Percentiles rank a stretch among this genome's conserved stretches.
These are phyloP conservation scores for Peromyscus eremicus DNA, from an alignment of 2,797 vertebrate species.

Conservation along the genomic window DNA sequence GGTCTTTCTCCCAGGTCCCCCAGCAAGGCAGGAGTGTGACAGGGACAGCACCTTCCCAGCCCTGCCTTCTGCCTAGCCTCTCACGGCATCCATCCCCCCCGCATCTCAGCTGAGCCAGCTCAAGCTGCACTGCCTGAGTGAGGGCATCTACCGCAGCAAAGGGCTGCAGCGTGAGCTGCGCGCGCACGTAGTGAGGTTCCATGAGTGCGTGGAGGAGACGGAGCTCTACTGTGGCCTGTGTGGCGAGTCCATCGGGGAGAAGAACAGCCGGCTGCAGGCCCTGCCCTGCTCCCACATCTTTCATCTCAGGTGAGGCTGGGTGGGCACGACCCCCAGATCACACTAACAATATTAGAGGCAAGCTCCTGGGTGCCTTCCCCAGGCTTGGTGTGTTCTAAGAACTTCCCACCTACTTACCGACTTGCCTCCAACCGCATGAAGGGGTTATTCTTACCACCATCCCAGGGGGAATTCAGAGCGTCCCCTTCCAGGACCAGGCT, in stretches of 20 bases:
- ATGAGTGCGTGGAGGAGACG: constrained; percentile 98
- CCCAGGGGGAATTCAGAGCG: constrained; percentile 9
- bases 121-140: constrained; percentile 96
- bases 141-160: constrained; percentile 93
- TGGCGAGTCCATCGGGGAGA: constrained; percentile 98
- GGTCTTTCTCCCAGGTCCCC: not conserved
- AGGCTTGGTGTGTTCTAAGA: not conserved
- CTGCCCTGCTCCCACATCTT: constrained; percentile 99
- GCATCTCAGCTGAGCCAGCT: constrained; percentile 91
- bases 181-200: constrained; percentile 97
- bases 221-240: constrained; percentile 99
- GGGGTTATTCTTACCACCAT: not conserved
- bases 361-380: not conserved
- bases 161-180: constrained; percentile 94
- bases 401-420: not conserved
- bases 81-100: not conserved
- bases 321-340: not conserved
- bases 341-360: accelerated
- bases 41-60: accelerated
- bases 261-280: constrained; percentile 98
- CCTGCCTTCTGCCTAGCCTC: not conserved
- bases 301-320: constrained; percentile 94
- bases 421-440: not conserved
- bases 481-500: not conserved
- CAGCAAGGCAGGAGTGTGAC: not conserved